A percentile compares a stretch with the other conserved stretches of the same genome.
Conservation (phyloP, 2,888 invertebrate genomes). For the Ryuthela nishihirai region DNA sequence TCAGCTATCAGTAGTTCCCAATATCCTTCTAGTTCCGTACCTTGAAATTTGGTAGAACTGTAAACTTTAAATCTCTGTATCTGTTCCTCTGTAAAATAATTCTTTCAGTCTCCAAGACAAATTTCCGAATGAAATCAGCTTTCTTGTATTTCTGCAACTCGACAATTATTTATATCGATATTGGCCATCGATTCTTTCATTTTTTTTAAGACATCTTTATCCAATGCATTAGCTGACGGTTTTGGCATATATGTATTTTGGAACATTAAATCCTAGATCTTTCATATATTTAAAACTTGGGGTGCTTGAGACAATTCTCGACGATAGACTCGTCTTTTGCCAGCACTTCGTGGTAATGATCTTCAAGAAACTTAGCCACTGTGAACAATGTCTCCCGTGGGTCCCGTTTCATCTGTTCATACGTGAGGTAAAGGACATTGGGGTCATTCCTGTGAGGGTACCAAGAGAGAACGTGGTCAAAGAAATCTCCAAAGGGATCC, state of each 20-base stretch:
- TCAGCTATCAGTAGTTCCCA: too few species aligned
- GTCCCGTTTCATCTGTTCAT: slow-evolving; percentile 50
- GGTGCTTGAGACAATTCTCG: slow-evolving; percentile 24
- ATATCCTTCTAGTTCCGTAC: slow-evolving; percentile 18
- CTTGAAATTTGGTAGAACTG: slow-evolving; percentile 10
- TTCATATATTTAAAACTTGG: slow-evolving; percentile 38
- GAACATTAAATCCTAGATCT: slow-evolving; percentile 7
- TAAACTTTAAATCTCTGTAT: slow-evolving; percentile 23
- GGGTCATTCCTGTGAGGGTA: slow-evolving; percentile 41
- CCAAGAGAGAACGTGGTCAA: slow-evolving; percentile 39
- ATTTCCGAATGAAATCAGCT: slow-evolving; percentile 43
- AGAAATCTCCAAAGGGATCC: slow-evolving; percentile 42
- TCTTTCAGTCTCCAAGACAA: slow-evolving; percentile 53
- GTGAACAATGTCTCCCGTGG: slow-evolving; percentile 33
- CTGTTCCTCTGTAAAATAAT: slow-evolving; percentile 48
- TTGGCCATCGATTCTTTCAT: neutral
- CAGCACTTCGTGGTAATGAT: slow-evolving; percentile 16
- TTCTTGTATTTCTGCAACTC: neutral
- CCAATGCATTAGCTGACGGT: too few species aligned
- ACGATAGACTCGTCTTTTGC: slow-evolving; percentile 12
- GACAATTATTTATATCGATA: neutral
- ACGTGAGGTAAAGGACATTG: slow-evolving; percentile 50
- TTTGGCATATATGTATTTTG: too few species aligned
- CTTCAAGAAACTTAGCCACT: slow-evolving; percentile 42
- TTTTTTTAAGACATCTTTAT: neutral